Conservation (phyloP, 2,797 vertebrate species). For the Microctenopoma stevenorrisi region DNA sequence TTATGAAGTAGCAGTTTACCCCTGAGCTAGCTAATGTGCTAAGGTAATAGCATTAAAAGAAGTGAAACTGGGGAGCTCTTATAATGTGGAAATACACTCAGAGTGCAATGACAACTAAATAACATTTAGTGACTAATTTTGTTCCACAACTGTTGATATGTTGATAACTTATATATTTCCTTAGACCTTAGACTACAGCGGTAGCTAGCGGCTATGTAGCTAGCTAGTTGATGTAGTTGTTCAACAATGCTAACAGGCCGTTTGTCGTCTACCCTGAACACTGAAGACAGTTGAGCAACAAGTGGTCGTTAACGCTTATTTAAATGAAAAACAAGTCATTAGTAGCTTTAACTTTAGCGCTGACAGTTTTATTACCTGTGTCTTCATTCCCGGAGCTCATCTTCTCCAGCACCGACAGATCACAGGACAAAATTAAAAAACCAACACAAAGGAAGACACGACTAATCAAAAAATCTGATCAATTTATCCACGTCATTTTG, state of each 20-base stretch:
- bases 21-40: too few relatives aligned
- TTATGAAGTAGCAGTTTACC: neutral
- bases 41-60: neutral
- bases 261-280: neutral
- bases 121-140: neutral
- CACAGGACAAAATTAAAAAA: too few relatives aligned
- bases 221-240: slow-evolving; percentile 12
- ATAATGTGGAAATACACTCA: neutral
- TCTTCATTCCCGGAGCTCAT: slow-evolving; percentile 49
- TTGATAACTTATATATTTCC: neutral
- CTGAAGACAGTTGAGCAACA: neutral
- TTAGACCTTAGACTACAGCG: neutral
- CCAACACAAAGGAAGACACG: too few relatives aligned
- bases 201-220: slow-evolving; percentile 54
- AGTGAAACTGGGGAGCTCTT: neutral
- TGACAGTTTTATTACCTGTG: slow-evolving; percentile 54
- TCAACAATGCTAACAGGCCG: slow-evolving; percentile 56
- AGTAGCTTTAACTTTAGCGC: slow-evolving; percentile 29
- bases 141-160: neutral
- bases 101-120: neutral
- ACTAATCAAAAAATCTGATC: neutral
- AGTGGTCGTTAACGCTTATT: neutral
- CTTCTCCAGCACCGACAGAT: slow-evolving; percentile 29
- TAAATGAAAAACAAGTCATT: neutral
- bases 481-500: slow-evolving; percentile 21